Percentiles rank a stretch among this genome's conserved stretches.
Conservation (phyloP, 2,888 invertebrate species). For the Dioctria rufipes region DNA sequence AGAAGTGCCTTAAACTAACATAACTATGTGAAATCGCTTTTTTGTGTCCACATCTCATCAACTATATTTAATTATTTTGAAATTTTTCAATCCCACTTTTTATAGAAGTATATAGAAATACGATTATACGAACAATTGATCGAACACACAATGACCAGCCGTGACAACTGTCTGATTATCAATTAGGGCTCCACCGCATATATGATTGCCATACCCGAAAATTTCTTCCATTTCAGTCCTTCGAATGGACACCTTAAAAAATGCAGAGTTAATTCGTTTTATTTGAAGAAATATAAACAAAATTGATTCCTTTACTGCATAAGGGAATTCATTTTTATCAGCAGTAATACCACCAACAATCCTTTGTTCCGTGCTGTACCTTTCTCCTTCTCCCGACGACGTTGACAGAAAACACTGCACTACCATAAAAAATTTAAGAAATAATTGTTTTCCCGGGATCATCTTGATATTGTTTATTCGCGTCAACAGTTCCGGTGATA, state of each 20-base stretch:
- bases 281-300: background rate
- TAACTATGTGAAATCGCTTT: too few relatives aligned
- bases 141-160: slow-evolving; percentile 37
- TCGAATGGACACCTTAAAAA: slow-evolving; percentile 41
- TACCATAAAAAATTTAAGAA: too few relatives aligned
- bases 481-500: too few relatives aligned
- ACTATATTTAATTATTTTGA: too few relatives aligned
- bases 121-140: slow-evolving; percentile 15
- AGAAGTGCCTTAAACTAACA: too few relatives aligned
- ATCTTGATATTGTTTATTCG: too few relatives aligned
- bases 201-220: slow-evolving; percentile 16
- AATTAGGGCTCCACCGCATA: slow-evolving; percentile 33
- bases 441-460: too few relatives aligned
- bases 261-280: background rate
- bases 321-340: slow-evolving; percentile 20
- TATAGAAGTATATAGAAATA: background rate
- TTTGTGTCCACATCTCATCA: too few relatives aligned
- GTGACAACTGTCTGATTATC: slow-evolving; percentile 21
- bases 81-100: background rate
- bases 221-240: slow-evolving; percentile 38
- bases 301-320: background rate
- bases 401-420: too few relatives aligned
- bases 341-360: background rate
- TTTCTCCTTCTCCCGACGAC: background rate
- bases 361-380: background rate